Conservation (phyloP, 2,888 invertebrate genomes). For the Ophion slaviceki region DNA sequence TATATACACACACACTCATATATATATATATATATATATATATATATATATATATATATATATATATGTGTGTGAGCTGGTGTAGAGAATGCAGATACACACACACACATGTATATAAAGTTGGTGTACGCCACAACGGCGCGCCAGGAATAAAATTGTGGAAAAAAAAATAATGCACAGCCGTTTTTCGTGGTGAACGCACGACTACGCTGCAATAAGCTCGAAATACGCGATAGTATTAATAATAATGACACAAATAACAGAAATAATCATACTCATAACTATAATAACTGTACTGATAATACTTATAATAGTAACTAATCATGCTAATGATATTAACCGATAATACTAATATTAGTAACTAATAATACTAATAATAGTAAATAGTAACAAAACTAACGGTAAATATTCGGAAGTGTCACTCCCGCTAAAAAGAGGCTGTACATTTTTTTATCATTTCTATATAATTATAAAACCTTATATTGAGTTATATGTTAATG, state of each 20-base stretch:
- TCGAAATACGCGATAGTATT: not conserved
- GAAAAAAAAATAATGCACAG: conserved; percentile 24
- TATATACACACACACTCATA: not conserved
- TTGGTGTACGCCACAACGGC: conserved; percentile 2
- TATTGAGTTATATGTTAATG: too few species aligned
- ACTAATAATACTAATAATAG: too few species aligned
- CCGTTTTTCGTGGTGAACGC: conserved; percentile 15
- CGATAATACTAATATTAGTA: too few species aligned
- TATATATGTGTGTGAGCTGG: not conserved
- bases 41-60: not conserved
- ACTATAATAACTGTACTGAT: not conserved
- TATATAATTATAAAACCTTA: too few species aligned
- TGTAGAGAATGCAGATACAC: not conserved
- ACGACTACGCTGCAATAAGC: conserved; percentile 18
- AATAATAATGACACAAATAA: not conserved
- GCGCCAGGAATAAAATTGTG: conserved; percentile 29
- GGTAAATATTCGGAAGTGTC: too few species aligned
- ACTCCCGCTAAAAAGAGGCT: too few species aligned
- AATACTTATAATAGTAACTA: too few species aligned
- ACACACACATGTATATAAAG: not conserved
- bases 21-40: conserved; percentile 3
- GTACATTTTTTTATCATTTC: too few species aligned
- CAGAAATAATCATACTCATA: not conserved
- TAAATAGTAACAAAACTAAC: not conserved
- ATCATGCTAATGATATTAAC: too few species aligned